Percentiles rank a stretch among this genome's conserved stretches.
Evolutionary conservation across 2,888 invertebrate genomes (phyloP).

Genomic region (Ichneumon xanthorius): DNA sequence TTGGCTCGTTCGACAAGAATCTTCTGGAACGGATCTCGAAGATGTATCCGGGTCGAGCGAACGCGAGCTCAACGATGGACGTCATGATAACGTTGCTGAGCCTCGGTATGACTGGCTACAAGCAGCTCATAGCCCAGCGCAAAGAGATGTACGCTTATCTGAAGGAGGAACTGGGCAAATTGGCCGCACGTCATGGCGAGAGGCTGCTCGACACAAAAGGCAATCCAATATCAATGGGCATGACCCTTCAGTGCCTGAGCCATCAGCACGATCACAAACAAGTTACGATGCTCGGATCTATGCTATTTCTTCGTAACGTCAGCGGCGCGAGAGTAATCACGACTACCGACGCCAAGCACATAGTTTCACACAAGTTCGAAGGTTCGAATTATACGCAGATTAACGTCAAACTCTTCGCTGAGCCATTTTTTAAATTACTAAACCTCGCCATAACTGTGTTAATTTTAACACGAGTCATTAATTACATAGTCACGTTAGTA

Average conservation of each 20-base stretch:
- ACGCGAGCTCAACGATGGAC: constrained; percentile 90
- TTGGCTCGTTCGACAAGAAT: constrained; percentile 89
- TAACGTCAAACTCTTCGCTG: constrained; percentile 8
- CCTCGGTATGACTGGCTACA: constrained; percentile 89
- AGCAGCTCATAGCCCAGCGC: constrained; percentile 87
- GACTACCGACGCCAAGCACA: constrained; percentile 86
- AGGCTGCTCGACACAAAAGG: constrained; percentile 87
- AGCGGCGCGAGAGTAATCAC: constrained; percentile 90
- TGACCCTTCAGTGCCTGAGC: constrained; percentile 80
- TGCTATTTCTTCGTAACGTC: constrained; percentile 90
- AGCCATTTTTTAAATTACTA: background rate
- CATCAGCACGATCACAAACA: constrained; percentile 84
- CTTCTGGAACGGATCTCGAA: constrained; percentile 88
- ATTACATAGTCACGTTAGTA: too few species aligned
- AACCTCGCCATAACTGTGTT: too few species aligned
- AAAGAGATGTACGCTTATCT: constrained; percentile 88
- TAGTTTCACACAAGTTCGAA: constrained; percentile 87
- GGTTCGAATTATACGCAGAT: constrained; percentile 82
- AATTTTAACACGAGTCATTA: too few species aligned
- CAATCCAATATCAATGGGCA: constrained; percentile 91
- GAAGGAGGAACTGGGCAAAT: constrained; percentile 85
- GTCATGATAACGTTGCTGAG: constrained; percentile 91
- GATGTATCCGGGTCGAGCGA: constrained; percentile 91
- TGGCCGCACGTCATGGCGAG: constrained; percentile 87
- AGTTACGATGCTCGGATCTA: constrained; percentile 89